These are phyloP conservation scores for Ectemnius continuus DNA, from an alignment of 2,888 invertebrate species.

Conservation along the genomic window DNA sequence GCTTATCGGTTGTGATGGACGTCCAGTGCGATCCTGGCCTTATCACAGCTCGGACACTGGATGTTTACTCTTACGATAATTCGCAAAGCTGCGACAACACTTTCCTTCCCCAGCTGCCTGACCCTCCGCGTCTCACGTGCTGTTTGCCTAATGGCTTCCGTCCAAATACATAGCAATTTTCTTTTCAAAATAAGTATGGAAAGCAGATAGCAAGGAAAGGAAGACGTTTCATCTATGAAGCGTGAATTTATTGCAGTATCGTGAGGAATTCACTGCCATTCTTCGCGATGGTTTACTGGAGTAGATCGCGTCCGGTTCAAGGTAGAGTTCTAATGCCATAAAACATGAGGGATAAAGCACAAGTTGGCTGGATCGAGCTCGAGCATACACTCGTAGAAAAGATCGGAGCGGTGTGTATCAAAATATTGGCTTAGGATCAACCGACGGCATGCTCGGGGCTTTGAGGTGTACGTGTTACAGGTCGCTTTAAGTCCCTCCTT, in stretches of 20 bases:
- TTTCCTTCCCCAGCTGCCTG: neutral
- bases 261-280: neutral
- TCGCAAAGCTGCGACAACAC: slow-evolving; percentile 1
- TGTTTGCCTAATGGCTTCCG: too few species aligned
- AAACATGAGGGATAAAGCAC: slow-evolving; percentile 15
- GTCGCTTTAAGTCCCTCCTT: slow-evolving; percentile 5
- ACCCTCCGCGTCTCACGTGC: too few species aligned
- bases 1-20: slow-evolving; percentile 37
- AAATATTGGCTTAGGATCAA: slow-evolving; percentile 55
- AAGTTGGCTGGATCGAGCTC: slow-evolving; percentile 15
- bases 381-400: slow-evolving; percentile 26
- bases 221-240: neutral
- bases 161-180: too few species aligned
- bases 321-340: slow-evolving; percentile 8
- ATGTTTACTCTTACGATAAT: neutral
- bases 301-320: neutral
- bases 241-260: neutral
- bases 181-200: too few species aligned
- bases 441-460: slow-evolving; percentile 20
- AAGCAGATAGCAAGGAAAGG: neutral
- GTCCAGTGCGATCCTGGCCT: slow-evolving; percentile 19
- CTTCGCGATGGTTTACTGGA: neutral
- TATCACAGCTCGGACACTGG: slow-evolving; percentile 18
- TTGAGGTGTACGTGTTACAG: slow-evolving; percentile 18
- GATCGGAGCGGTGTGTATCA: slow-evolving; percentile 40